phyloP scores from a whole-genome alignment of 2,797 vertebrate genomes.

The Glyptemys insculpta region DNA sequence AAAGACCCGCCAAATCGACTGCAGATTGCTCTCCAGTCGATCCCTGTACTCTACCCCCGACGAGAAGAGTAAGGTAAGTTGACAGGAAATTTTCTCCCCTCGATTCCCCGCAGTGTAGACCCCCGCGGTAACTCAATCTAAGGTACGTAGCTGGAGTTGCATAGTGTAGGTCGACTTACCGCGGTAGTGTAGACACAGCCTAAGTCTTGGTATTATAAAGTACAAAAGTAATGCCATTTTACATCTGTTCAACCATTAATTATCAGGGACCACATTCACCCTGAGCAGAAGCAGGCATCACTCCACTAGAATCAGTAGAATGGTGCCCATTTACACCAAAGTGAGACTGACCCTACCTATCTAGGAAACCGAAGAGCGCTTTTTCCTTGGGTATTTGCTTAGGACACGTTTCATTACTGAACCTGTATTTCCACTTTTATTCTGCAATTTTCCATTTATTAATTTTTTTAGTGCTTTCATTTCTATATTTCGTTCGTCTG shows the following conservation, averaged over 20 bases:
- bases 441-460: background rate
- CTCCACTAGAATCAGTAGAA: background rate
- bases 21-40: no score
- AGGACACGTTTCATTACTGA: background rate
- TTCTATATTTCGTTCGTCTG: background rate
- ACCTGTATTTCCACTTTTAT: background rate
- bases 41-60: no score
- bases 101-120: no score
- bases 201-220: background rate
- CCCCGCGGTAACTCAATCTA: no score
- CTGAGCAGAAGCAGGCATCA: background rate
- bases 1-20: no score
- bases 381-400: background rate
- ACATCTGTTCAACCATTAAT: background rate
- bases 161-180: no score
- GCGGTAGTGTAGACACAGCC: no score
- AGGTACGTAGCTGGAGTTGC: no score
- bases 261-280: background rate
- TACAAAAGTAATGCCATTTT: background rate
- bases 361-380: background rate
- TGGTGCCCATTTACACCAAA: fast-evolving
- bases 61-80: no score
- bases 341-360: background rate
- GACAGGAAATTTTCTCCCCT: no score
- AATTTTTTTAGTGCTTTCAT: background rate